A percentile compares a stretch with the other conserved stretches of the same genome.
phyloP scores from a whole-genome alignment of 2,797 vertebrate species.

The Halcyon chelicuti region DNA sequence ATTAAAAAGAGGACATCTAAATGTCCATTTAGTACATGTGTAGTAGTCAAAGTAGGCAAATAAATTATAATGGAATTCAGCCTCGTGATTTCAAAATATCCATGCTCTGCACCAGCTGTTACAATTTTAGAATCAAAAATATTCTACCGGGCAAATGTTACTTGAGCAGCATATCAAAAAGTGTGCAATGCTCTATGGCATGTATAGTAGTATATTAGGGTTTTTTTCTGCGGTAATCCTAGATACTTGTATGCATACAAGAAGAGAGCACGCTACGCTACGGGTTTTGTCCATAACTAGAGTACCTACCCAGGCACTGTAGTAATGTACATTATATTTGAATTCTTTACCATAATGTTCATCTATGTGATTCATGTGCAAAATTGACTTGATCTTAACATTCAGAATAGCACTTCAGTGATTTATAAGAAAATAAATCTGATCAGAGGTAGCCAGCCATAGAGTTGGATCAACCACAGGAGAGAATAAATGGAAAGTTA shows the following conservation, averaged over 20 bases:
- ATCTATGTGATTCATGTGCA: neutral
- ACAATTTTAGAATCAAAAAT: neutral
- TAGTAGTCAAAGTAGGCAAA: neutral
- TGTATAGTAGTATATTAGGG: neutral
- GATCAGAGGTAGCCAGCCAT: neutral
- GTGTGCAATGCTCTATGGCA: neutral
- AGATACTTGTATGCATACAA: neutral
- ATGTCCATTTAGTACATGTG: neutral
- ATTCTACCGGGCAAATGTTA: neutral
- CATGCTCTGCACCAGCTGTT: neutral
- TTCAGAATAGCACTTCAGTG: neutral
- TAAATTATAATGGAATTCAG: neutral
- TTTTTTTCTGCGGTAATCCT: neutral
- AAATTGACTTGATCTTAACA: neutral
- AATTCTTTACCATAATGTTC: neutral
- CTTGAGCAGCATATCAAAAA: neutral
- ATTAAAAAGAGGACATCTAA: neutral
- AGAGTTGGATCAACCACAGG: neutral
- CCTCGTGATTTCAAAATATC: neutral
- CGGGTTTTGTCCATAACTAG: neutral
- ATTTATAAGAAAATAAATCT: neutral
- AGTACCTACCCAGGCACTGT: neutral
- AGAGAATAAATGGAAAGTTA: neutral
- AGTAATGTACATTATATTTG: neutral
- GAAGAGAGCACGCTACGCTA: neutral